A percentile compares a stretch with the other conserved stretches of the same genome.
phyloP scores from a whole-genome alignment of 2,113 vertebrate genomes.

The Calidris pygmaea region DNA sequence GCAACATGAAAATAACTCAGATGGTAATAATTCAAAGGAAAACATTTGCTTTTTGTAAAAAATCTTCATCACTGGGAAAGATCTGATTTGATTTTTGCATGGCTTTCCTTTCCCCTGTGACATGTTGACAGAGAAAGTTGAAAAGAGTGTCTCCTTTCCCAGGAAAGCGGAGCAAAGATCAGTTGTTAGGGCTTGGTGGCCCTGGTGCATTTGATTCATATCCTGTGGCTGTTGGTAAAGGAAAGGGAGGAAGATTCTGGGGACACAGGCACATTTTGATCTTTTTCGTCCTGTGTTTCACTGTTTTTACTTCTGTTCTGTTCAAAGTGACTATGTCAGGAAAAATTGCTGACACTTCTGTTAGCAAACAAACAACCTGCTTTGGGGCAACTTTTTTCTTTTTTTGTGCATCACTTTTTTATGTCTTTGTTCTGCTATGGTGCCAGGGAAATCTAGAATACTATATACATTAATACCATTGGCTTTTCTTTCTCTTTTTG shows the following conservation, averaged over 20 bases:
- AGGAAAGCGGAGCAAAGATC: constrained; percentile 4
- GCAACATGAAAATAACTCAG: constrained; percentile 43
- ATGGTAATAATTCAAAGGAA: constrained; percentile 58
- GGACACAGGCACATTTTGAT: background rate
- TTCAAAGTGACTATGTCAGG: background rate
- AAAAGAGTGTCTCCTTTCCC: background rate
- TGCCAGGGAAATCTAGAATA: constrained; percentile 8
- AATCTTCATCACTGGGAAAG: background rate
- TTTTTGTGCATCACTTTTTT: background rate
- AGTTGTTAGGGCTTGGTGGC: background rate
- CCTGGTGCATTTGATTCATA: background rate
- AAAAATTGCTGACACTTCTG: constrained; percentile 8
- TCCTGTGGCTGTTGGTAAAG: background rate
- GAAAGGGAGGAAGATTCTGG: background rate
- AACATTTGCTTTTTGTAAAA: constrained; percentile 52
- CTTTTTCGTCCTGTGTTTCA: background rate
- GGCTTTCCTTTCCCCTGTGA: background rate
- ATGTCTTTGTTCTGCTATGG: background rate
- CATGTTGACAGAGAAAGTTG: background rate
- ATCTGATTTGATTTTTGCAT: background rate
- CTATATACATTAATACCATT: constrained; percentile 1
- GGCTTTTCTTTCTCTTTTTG: constrained; percentile 40
- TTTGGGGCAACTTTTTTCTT: background rate
- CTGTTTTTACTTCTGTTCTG: background rate
- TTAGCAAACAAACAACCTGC: background rate